Percentiles rank a stretch among this genome's conserved stretches.
Evolutionary conservation across 2,888 invertebrate species (phyloP).

Genomic region (Lasius fuliginosus): DNA sequence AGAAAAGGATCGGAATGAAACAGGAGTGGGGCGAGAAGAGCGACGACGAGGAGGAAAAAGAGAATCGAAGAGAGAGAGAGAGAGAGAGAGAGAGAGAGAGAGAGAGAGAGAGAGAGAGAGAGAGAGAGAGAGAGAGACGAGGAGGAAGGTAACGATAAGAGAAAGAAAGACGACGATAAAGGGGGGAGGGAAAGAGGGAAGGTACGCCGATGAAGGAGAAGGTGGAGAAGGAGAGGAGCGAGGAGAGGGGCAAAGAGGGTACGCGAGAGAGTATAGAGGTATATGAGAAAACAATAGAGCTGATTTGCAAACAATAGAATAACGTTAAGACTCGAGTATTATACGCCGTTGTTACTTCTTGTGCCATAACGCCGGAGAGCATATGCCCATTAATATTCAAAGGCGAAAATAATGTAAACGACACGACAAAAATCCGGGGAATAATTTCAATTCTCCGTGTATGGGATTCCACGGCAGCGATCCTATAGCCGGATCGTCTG

Average conservation of each 20-base stretch:
- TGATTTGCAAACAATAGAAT: conserved; percentile 87
- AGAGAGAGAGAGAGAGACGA: not conserved
- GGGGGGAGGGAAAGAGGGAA: conserved; percentile 9
- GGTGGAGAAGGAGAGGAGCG: conserved; percentile 34
- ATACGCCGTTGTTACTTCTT: conserved; percentile 86
- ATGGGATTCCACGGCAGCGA: conserved; percentile 73
- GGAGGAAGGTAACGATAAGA: conserved; percentile 46
- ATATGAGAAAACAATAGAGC: conserved; percentile 87
- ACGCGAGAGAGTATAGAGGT: conserved; percentile 80
- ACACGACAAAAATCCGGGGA: conserved; percentile 86
- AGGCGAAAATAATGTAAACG: conserved; percentile 87
- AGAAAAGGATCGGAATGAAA: conserved; percentile 53
- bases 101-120: not conserved
- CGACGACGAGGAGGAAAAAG: conserved; percentile 40
- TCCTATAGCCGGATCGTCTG: conserved; percentile 60
- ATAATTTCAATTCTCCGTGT: conserved; percentile 85
- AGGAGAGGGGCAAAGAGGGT: conserved; percentile 39
- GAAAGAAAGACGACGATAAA: conserved; percentile 34
- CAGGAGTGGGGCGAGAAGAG: conserved; percentile 33
- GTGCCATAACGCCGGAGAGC: conserved; percentile 86
- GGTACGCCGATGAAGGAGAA: conserved; percentile 43
- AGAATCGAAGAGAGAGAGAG: conserved; percentile 45
- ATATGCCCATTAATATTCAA: conserved; percentile 87
- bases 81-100: conserved; percentile 27
- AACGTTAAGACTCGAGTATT: conserved; percentile 86